A percentile compares a stretch with the other conserved stretches of the same genome.
Conservation (phyloP, 2,888 invertebrate genomes). For the Melitaea athalia region DNA sequence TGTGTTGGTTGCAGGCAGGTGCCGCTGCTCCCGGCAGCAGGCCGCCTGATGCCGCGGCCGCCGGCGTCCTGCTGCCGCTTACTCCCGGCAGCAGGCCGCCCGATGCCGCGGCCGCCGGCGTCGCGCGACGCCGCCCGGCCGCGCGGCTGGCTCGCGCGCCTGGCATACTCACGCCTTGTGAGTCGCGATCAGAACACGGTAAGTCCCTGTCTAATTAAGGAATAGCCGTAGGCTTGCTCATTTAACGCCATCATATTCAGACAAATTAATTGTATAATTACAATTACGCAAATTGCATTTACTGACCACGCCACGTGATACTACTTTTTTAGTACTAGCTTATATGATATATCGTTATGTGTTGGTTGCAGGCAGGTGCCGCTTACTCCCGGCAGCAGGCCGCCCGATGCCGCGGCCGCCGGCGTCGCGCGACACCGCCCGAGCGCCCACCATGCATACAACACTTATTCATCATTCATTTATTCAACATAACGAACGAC, state of each 20-base stretch:
- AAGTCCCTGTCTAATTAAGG: no score
- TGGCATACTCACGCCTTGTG: slow-evolving; percentile 47
- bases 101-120: slow-evolving; percentile 63
- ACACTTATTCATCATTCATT: no score
- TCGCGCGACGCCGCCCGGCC: slow-evolving; percentile 54
- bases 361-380: slow-evolving; percentile 7
- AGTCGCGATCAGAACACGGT: slow-evolving; percentile 44
- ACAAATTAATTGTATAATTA: no score
- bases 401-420: slow-evolving; percentile 61
- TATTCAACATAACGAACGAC: slow-evolving; percentile 48
- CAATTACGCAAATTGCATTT: no score
- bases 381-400: no score
- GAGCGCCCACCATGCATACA: no score
- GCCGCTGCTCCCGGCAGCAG: slow-evolving; percentile 50
- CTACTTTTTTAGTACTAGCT: no score
- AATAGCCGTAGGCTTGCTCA: no score
- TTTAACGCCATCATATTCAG: no score
- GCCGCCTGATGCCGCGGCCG: slow-evolving; percentile 59
- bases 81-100: no score
- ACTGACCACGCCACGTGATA: no score
- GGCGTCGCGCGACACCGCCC: slow-evolving; percentile 57
- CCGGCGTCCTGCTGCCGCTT: slow-evolving; percentile 57
- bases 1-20: slow-evolving; percentile 7
- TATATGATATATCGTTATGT: no score
- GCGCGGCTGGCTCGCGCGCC: slow-evolving; percentile 52